Conservation (phyloP, 1,140 invertebrate genomes). For the Streblospio benedicti region DNA sequence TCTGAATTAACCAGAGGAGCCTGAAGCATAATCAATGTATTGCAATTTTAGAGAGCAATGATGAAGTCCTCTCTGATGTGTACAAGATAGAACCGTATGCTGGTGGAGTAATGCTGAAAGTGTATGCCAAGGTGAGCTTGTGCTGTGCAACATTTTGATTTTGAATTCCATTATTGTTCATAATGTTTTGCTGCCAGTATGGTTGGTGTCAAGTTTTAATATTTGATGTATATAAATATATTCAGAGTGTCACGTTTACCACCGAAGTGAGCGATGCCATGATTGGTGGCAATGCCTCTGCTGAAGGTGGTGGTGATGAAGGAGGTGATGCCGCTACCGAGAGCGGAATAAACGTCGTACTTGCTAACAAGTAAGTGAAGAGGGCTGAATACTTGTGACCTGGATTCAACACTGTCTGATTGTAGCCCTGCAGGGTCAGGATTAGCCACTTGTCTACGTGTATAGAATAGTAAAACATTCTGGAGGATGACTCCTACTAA, state of each 20-base stretch:
- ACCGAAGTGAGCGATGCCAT: constrained; percentile 10
- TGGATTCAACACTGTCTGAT: constrained; percentile 73
- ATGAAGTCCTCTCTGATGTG: no score
- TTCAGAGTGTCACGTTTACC: background rate
- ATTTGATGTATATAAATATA: background rate
- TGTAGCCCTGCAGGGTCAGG: no score
- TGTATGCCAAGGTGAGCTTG: background rate
- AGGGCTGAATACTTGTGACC: no score
- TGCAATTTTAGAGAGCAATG: no score
- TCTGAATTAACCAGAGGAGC: no score
- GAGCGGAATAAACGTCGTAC: constrained; percentile 78
- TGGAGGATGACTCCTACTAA: no score
- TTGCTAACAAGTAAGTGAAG: no score
- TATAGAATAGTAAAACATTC: no score
- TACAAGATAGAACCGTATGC: no score
- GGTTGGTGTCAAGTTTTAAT: background rate
- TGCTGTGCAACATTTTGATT: background rate
- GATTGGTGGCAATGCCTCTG: constrained; percentile 16
- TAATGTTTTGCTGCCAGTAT: background rate
- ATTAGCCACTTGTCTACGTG: no score
- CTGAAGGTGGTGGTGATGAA: constrained; percentile 14
- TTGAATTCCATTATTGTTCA: background rate
- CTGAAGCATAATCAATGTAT: no score
- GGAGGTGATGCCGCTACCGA: constrained; percentile 22
- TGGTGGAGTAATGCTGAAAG: no score